Evolutionary conservation across 2,888 invertebrate species (phyloP).

Genomic region (Pachliopta kotzebuea): DNA sequence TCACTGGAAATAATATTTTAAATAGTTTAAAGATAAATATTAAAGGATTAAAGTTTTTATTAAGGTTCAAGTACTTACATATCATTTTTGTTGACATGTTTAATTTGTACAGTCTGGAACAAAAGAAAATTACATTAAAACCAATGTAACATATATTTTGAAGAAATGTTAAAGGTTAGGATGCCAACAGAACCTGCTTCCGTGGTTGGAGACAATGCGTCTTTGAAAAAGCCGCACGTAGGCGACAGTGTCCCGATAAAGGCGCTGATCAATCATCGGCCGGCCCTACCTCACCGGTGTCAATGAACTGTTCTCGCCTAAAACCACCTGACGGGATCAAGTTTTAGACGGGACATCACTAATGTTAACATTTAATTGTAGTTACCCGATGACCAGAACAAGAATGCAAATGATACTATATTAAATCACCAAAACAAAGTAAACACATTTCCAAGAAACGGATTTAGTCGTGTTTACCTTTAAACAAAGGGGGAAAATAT

Average conservation of each 20-base stretch:
- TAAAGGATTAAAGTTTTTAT: neutral
- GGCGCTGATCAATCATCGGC: slow-evolving; percentile 75
- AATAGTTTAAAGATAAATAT: no score
- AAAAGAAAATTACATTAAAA: slow-evolving; percentile 40
- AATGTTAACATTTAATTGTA: slow-evolving; percentile 50
- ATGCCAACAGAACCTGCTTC: slow-evolving; percentile 59
- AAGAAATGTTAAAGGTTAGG: slow-evolving; percentile 30
- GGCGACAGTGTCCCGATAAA: slow-evolving; percentile 75
- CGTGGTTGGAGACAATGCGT: slow-evolving; percentile 65
- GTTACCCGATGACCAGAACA: slow-evolving; percentile 43
- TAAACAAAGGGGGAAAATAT: slow-evolving; percentile 36
- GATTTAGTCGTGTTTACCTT: slow-evolving; percentile 21
- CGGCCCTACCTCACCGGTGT: slow-evolving; percentile 74
- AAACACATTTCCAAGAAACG: slow-evolving; percentile 32
- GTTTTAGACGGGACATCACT: slow-evolving; percentile 56
- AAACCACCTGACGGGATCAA: slow-evolving; percentile 68
- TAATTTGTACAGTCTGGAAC: slow-evolving; percentile 63
- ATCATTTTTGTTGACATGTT: slow-evolving; percentile 46
- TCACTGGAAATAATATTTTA: neutral
- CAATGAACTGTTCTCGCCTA: slow-evolving; percentile 60
- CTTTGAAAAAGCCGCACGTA: slow-evolving; percentile 76
- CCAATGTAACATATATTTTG: neutral
- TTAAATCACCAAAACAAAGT: slow-evolving; percentile 31
- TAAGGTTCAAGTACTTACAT: slow-evolving; percentile 53
- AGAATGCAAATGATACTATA: slow-evolving; percentile 26